phyloP scores from a whole-genome alignment of 2,113 vertebrate genomes.

The Periophthalmus modestus region DNA sequence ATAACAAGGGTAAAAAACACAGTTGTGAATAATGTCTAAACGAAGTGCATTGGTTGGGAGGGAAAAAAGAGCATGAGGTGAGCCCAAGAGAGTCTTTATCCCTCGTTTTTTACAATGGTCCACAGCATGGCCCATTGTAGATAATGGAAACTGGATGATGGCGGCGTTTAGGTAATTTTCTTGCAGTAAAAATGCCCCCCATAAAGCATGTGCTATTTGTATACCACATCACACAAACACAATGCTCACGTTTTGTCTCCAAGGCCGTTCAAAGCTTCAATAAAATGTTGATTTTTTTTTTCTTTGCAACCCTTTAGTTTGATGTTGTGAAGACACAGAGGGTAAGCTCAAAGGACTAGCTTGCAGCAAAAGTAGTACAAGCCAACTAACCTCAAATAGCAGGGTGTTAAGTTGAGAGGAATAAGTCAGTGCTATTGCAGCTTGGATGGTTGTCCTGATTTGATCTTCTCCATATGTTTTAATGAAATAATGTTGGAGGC shows the following conservation, averaged over 20 bases:
- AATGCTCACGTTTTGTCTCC: slow-evolving; percentile 7
- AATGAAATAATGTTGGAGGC: no score
- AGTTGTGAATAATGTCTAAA: background rate
- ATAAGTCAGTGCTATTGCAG: background rate
- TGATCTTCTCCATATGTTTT: background rate
- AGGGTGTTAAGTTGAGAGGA: background rate
- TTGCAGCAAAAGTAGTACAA: slow-evolving; percentile 7
- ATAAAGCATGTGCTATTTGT: slow-evolving; percentile 11
- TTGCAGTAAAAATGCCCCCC: slow-evolving; percentile 3
- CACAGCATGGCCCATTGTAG: slow-evolving; percentile 12
- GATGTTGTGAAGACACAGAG: slow-evolving; percentile 13
- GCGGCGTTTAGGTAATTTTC: slow-evolving; percentile 28
- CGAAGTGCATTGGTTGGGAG: slow-evolving; percentile 4
- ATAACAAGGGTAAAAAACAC: slow-evolving; percentile 28
- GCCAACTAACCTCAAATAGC: slow-evolving; percentile 35
- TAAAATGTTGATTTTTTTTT: background rate
- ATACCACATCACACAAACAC: slow-evolving; percentile 3
- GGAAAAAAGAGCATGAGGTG: background rate
- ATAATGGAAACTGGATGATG: slow-evolving; percentile 27
- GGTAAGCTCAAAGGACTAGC: slow-evolving; percentile 18
- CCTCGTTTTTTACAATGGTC: slow-evolving; percentile 29
- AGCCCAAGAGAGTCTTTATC: slow-evolving; percentile 9
- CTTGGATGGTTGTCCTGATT: background rate
- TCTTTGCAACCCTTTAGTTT: background rate
- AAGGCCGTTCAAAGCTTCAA: slow-evolving; percentile 2